Evolutionary conservation across 2,113 vertebrate species (phyloP), one percentile per base, ranked within the genome.

Genomic region (Corapipo altera): DNA sequence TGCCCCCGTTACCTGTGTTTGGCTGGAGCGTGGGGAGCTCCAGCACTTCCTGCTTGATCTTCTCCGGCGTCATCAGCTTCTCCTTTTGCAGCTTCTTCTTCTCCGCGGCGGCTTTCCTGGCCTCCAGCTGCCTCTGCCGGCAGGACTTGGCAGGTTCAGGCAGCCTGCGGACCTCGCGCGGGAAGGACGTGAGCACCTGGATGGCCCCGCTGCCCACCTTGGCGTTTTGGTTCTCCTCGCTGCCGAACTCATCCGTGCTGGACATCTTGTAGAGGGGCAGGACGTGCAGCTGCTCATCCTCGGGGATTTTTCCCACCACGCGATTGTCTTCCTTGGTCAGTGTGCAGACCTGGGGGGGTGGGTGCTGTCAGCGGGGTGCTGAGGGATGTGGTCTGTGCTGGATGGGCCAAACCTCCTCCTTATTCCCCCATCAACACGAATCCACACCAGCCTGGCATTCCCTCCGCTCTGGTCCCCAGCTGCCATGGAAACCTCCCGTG

Each of bases 241-340:
- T 99, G 94, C 99, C 99, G 0, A 99, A 99, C 96, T 99, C 99
- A 17, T 99, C 99, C 0, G 98, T 99, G 75, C 30, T 80, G 80
- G 98, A 98, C 88, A 99, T 94, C 93, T 99, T 99, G 97, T 99
- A 99, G 74, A 99, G 98, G 21, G 99, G 99, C 76, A 99, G 98
- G 83, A 99, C 99, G 3, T 99, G 99, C 81, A 99, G 98, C 77
- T 99, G 99, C 93, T 99, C 99, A 2, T 99, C 99, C 26, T 99
- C 99, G 0, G 99, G 99, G 48, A 99, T 98, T 89, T 97, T 97
- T 27, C 98, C 98, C 87, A 99, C 97, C n/a, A 89, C 91, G 6
- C 99, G 99, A 98, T 99, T 99, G 98, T 99, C 99, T 96, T 99
- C 99, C 97, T 99, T 99, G 0, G 99, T 99, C 92, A 99, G 98